Evolutionary conservation across 1,140 invertebrate genomes (phyloP).

Genomic region (Lepidurus couesii): DNA sequence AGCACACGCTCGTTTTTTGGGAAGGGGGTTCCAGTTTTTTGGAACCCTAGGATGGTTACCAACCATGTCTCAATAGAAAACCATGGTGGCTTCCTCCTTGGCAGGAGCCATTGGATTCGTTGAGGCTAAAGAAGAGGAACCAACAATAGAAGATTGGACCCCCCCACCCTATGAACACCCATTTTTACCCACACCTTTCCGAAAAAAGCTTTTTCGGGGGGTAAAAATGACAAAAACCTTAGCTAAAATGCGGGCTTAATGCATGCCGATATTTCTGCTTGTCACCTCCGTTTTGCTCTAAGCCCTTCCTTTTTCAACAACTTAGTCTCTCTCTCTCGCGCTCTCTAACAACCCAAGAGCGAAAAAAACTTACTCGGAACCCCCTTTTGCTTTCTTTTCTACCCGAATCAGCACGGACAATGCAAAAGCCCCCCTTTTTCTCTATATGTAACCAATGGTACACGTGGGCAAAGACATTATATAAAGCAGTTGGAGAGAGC

Average conservation of each 20-base stretch:
- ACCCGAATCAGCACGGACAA: conserved; percentile 2
- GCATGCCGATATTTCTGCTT: background rate
- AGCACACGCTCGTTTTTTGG: conserved; percentile 14
- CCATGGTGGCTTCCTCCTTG: background rate
- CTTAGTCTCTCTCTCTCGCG: background rate
- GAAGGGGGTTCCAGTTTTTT: background rate
- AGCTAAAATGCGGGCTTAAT: conserved; percentile 18
- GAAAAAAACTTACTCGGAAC: conserved; percentile 14
- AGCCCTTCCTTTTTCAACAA: conserved; percentile 19
- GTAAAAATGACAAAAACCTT: conserved; percentile 19
- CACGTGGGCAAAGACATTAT: conserved; percentile 8
- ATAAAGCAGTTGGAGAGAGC: conserved; percentile 16
- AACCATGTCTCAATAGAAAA: conserved; percentile 9
- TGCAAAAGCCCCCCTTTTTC: conserved; percentile 6
- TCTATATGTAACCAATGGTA: conserved; percentile 16
- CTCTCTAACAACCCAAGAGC: background rate
- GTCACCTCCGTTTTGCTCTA: conserved; percentile 18
- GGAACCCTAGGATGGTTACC: background rate
- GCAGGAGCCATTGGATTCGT: conserved; percentile 8
- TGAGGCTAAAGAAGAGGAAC: background rate
- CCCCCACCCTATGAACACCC: background rate
- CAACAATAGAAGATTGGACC: background rate
- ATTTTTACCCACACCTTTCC: conserved; percentile 5
- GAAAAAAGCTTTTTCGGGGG: background rate
- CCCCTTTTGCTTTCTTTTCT: conserved; percentile 15